These are phyloP conservation scores for Riptortus pedestris DNA, from an alignment of 1,140 invertebrate species.

Conservation along the genomic window DNA sequence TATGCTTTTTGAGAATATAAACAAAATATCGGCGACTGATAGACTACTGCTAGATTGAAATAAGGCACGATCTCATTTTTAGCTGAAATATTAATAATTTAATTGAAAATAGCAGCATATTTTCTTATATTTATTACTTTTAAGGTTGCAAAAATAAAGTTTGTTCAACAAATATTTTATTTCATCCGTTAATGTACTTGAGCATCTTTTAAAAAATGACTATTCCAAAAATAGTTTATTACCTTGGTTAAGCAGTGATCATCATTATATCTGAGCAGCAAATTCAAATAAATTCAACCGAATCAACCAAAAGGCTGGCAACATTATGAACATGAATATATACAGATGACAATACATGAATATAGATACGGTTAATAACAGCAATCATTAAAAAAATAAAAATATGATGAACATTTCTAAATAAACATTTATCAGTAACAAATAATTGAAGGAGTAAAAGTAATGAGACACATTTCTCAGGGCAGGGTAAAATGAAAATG, in stretches of 20 bases:
- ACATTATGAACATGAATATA: not conserved
- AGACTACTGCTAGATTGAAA: constrained; percentile 4
- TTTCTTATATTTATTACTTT: constrained; percentile 10
- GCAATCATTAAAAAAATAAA: not conserved
- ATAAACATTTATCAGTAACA: not conserved
- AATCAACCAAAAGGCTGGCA: not conserved
- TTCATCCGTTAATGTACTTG: not conserved
- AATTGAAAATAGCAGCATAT: constrained; percentile 6
- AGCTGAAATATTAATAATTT: not conserved
- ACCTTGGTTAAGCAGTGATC: not conserved
- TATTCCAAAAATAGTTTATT: constrained; percentile 7
- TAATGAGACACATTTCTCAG: not conserved
- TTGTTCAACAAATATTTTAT: not conserved
- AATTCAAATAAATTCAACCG: not conserved
- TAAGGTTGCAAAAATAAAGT: constrained; percentile 14
- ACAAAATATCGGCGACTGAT: constrained; percentile 6
- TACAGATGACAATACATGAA: not conserved
- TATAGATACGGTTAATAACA: not conserved
- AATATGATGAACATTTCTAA: not conserved
- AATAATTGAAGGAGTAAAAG: not conserved
- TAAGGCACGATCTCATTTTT: constrained; percentile 6
- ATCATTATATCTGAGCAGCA: not conserved
- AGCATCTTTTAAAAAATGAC: constrained; percentile 11
- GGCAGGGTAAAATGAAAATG: not conserved
- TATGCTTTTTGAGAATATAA: too few species aligned